Base-by-base conservation (phyloP, 1,140 invertebrate species). In the Drosophila auraria region DNA sequence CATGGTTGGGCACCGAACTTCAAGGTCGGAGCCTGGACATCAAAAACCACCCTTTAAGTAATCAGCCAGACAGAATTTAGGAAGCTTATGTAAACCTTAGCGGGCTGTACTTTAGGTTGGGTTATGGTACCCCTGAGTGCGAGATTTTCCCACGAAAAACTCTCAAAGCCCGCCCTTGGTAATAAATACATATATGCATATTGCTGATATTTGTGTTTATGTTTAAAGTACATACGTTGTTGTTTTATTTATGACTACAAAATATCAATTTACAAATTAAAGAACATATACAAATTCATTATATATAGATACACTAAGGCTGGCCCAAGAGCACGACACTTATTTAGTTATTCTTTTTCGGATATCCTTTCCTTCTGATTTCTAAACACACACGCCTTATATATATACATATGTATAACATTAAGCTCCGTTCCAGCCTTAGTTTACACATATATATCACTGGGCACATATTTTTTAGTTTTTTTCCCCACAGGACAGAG, bases 261-360 rank as follows among this genome's bases (percentile, higher is more conserved):
- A 87, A 87, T 81, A 89, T 81, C 78, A 84, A 87, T 87, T 79
- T 89, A 87, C 81, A 87, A 89, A 87, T 89, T 84, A 84, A 81
- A 89, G 81, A 81, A 89, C 80, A 87, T 89, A 83, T 83, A 87
- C 73, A 87, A 89, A 84, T 89, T 89, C 64, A 73, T 89, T 75
- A 81, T 82, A 81, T 86, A 80, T 83, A 87, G 68, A 83, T 83
- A 83, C 45, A 89, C 77, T 80, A 87, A 68, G 83, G 83, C 83
- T 80, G 83, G 56, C 54, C 54, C 54, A 69, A 65, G 63, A 78
- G 72, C 64, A 53, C 74, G 49, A 80, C 82, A 86, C 75, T 76
- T 73, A 71, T 62, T 83, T 83, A 69, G 51, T 40, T 57, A 50
- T 61, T 68, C 74, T 49, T 20, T 57, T 47, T 64, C 33, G 40